Conservation (phyloP, 2,888 invertebrate species). For the Apotomis turbidana region DNA sequence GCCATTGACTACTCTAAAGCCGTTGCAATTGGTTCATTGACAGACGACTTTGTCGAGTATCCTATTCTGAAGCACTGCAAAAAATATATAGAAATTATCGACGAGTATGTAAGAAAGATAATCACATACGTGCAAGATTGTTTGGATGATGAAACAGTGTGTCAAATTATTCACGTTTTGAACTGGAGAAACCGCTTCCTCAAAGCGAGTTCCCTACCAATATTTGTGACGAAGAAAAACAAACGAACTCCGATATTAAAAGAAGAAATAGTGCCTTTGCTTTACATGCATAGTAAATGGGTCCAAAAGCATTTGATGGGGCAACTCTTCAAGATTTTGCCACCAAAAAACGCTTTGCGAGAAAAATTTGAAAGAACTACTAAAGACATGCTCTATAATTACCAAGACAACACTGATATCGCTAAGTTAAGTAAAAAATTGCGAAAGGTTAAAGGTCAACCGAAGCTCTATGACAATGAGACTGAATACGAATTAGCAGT, state of each 20-base stretch:
- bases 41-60: constrained; percentile 78
- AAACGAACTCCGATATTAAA: constrained; percentile 67
- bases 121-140: constrained; percentile 57
- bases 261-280: constrained; percentile 83
- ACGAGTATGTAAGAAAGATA: constrained; percentile 68
- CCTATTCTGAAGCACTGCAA: constrained; percentile 82
- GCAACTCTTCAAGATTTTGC: constrained; percentile 56
- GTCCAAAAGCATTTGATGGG: constrained; percentile 85
- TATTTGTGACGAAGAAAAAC: constrained; percentile 61
- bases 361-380: constrained; percentile 51
- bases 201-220: constrained; percentile 65
- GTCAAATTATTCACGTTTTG: constrained; percentile 74
- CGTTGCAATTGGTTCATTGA: constrained; percentile 68
- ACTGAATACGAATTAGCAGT: constrained; percentile 59
- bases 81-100: constrained; percentile 73
- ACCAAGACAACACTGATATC: constrained; percentile 58
- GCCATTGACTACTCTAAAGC: constrained; percentile 79
- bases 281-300: constrained; percentile 90
- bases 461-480: constrained; percentile 64
- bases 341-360: constrained; percentile 47
- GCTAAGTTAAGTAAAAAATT: constrained; percentile 70
- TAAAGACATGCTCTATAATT: constrained; percentile 48
- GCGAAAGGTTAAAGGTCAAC: constrained; percentile 69
- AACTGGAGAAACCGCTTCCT: constrained; percentile 82
- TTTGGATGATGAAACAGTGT: constrained; percentile 66